Percentiles rank a stretch among this genome's conserved stretches.
phyloP scores from a whole-genome alignment of 2,797 vertebrate genomes.

The Liasis olivaceus region DNA sequence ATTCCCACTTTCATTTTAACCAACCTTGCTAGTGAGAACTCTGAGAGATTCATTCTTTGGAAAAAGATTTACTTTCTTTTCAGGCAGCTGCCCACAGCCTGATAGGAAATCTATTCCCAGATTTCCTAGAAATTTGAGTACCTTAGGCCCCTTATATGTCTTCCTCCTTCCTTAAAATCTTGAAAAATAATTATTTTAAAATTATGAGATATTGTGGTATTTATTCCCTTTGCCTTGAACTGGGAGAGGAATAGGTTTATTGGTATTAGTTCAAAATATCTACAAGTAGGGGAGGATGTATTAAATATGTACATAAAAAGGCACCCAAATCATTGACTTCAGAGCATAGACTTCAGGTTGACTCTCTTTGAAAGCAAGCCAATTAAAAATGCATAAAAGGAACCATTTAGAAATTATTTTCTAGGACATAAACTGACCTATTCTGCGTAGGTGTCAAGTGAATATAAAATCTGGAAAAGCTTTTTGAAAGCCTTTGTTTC shows the following conservation, averaged over 20 bases:
- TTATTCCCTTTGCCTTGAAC: background rate
- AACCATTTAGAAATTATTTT: constrained; percentile 56
- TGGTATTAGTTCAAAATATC: constrained; percentile 44
- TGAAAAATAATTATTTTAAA: background rate
- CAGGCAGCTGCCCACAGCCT: background rate
- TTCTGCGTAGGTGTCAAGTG: constrained; percentile 61
- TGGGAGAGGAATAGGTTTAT: background rate
- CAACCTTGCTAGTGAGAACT: background rate
- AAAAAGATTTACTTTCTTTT: background rate
- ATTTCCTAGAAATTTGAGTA: background rate
- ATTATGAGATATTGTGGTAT: background rate
- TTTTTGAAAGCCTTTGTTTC: constrained; percentile 64
- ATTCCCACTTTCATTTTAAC: background rate
- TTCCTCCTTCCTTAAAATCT: background rate
- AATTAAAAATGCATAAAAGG: constrained; percentile 65
- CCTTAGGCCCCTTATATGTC: background rate
- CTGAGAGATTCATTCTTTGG: background rate
- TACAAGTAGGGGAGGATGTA: constrained; percentile 37
- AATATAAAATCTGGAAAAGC: constrained; percentile 64
- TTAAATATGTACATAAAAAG: constrained; percentile 41
- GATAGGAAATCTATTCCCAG: background rate
- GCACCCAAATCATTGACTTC: constrained; percentile 41
- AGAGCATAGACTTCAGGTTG: constrained; percentile 43
- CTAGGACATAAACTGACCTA: constrained; percentile 53
- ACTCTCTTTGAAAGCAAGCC: constrained; percentile 45